Evolutionary conservation across 2,888 invertebrate genomes (phyloP), one percentile per base, ranked within the genome.

Genomic region (Peribatodes rhomboidaria): DNA sequence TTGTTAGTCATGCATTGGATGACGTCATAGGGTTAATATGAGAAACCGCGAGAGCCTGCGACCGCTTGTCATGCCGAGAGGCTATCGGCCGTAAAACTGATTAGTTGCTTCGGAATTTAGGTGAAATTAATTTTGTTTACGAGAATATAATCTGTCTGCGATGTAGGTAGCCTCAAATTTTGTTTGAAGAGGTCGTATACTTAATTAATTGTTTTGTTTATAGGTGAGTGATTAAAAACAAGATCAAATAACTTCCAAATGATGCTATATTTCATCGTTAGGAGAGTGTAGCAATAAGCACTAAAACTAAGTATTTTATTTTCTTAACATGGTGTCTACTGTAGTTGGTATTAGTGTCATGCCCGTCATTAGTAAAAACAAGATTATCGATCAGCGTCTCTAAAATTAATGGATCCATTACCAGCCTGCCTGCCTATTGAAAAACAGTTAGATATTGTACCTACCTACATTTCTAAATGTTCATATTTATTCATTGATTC

Each of bases 1-100:
- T 78, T 81, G 79, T 90, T 89, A 90, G 83, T 92, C 92, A 90
- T 82, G 75, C 82, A 85, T 88, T 87, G 80, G 83, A 71, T 92
- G 92, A 92, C 91, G 91, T 90, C 90, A 92, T 13, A 33, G 33
- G 42, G 22, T 39, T 69, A 70, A 70, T 75, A 79, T 92, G 92
- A 91, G 88, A 91, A 91, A 92, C 80, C 83, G 73, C 74, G 63
- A 75, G 80, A 82, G 75, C 77, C 80, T 78, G 84, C 82, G 65
- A 20, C 14, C 41, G 77, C 55, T 63, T 18, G 53, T 10, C 42
- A 52, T 6, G 39, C 18, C 49, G 54, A 55, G 50, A 55, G 75
- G 74, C 73, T 72, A 78, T 77, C 80, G 80, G 77, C 77, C 82
- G 81, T 80, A 77, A 74, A 79, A 80, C 77, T 78, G 83, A 84